These are phyloP conservation scores for Isotomurus palustris DNA, from an alignment of 2,888 invertebrate genomes.

Conservation along the genomic window DNA sequence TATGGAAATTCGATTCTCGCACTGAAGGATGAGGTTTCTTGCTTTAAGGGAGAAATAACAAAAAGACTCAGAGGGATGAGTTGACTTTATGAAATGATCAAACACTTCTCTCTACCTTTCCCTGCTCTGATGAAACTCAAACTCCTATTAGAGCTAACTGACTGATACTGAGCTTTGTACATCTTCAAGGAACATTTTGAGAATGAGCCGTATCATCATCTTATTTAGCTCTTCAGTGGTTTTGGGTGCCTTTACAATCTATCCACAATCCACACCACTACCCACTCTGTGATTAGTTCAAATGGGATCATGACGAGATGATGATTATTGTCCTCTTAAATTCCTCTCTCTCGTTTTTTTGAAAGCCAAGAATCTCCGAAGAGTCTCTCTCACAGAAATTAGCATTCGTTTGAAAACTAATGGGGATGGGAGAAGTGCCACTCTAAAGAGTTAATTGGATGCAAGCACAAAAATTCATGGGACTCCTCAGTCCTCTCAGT, in stretches of 20 bases:
- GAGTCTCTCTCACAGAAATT: conserved; percentile 15
- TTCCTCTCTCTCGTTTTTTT: background rate
- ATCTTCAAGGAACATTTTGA: too few species aligned
- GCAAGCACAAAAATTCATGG: too few species aligned
- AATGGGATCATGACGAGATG: conserved; percentile 7
- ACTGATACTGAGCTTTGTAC: too few species aligned
- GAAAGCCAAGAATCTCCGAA: background rate
- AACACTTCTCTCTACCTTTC: background rate
- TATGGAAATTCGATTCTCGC: conserved; percentile 14
- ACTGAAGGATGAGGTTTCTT: background rate
- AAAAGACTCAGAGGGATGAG: background rate
- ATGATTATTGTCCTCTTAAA: background rate
- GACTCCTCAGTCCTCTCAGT: too few species aligned
- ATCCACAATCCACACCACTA: too few species aligned
- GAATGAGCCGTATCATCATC: conserved; percentile 2
- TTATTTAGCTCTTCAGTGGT: conserved; percentile 4
- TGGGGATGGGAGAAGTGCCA: conserved; percentile 13
- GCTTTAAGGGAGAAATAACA: background rate
- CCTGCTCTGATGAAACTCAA: background rate
- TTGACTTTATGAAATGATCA: background rate
- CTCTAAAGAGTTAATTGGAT: conserved; percentile 7
- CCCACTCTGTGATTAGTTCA: conserved; percentile 4
- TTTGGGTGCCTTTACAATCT: too few species aligned
- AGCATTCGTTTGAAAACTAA: conserved; percentile 31
- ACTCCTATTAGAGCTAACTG: background rate